phyloP scores from a whole-genome alignment of 2,113 vertebrate genomes.

The Tetraodon nigroviridis region DNA sequence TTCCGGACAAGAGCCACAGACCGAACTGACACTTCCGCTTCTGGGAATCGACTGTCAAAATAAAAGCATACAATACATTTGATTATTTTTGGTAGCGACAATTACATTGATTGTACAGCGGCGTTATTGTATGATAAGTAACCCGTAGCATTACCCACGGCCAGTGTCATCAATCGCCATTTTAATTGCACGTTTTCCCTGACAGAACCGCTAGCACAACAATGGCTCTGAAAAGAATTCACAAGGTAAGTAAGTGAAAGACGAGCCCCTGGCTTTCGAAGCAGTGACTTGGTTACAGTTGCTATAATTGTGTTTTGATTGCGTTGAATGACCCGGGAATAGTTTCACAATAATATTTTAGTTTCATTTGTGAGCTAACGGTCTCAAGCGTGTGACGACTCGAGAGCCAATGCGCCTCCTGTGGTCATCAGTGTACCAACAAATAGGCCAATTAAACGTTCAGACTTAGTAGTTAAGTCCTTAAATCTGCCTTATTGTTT shows the following conservation, averaged over 20 bases:
- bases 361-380: conserved; percentile 33
- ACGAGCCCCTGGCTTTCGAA: conserved; percentile 64
- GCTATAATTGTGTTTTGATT: neutral
- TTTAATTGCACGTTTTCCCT: conserved; percentile 78
- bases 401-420: conserved; percentile 52
- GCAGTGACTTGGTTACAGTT: conserved; percentile 11
- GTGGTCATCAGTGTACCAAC: conserved; percentile 16
- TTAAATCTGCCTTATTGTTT: neutral
- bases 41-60: conserved; percentile 21
- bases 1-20: neutral
- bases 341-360: neutral
- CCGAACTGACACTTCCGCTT: conserved; percentile 37
- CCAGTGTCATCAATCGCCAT: conserved; percentile 68
- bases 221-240: conserved; percentile 95
- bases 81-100: conserved; percentile 37
- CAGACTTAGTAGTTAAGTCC: neutral
- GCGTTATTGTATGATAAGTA: conserved; percentile 53
- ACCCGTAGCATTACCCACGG: conserved; percentile 46
- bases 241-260: conserved; percentile 86
- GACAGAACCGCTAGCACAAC: conserved; percentile 81
- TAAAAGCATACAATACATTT: conserved; percentile 28
- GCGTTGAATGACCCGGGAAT: neutral
- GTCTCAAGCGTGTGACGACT: conserved; percentile 43
- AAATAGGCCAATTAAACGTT: conserved; percentile 35
- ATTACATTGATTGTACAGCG: conserved; percentile 27